A percentile compares a stretch with the other conserved stretches of the same genome.
Conservation (phyloP, 2,113 vertebrate genomes). For the Trochalopteron elliotii region DNA sequence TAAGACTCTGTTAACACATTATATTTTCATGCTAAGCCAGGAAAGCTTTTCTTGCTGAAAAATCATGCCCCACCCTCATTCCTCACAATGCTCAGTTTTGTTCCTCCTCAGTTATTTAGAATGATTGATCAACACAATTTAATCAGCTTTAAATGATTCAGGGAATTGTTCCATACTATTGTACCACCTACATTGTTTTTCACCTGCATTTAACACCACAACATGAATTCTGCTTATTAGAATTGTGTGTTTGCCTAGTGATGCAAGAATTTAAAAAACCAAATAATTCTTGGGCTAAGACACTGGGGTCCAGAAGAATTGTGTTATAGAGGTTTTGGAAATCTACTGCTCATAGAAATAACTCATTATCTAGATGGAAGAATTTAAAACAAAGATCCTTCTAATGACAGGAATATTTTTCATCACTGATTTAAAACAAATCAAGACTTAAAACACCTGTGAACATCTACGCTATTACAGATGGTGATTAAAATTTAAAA, state of each 20-base stretch:
- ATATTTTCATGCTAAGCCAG: slow-evolving; percentile 50
- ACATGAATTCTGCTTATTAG: neutral
- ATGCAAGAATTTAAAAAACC: neutral
- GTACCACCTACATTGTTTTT: neutral
- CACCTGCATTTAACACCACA: neutral
- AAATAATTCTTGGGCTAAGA: neutral
- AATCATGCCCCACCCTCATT: slow-evolving; percentile 7
- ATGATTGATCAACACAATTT: slow-evolving; percentile 27
- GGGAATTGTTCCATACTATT: neutral
- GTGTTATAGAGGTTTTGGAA: neutral
- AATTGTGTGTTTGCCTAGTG: neutral
- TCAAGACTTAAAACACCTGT: neutral
- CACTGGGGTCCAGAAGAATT: neutral
- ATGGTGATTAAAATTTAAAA: neutral
- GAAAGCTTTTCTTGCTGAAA: slow-evolving; percentile 59
- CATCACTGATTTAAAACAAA: neutral
- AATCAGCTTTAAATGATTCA: slow-evolving; percentile 24
- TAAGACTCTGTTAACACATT: slow-evolving; percentile 61
- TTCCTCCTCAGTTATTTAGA: neutral
- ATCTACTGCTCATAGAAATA: neutral
- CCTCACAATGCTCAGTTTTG: neutral
- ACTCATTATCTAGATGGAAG: neutral
- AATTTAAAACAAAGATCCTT: neutral
- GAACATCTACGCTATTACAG: neutral
- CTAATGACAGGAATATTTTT: neutral